These are phyloP conservation scores for Orius insidiosus DNA, from an alignment of 1,140 invertebrate species.

Conservation along the genomic window DNA sequence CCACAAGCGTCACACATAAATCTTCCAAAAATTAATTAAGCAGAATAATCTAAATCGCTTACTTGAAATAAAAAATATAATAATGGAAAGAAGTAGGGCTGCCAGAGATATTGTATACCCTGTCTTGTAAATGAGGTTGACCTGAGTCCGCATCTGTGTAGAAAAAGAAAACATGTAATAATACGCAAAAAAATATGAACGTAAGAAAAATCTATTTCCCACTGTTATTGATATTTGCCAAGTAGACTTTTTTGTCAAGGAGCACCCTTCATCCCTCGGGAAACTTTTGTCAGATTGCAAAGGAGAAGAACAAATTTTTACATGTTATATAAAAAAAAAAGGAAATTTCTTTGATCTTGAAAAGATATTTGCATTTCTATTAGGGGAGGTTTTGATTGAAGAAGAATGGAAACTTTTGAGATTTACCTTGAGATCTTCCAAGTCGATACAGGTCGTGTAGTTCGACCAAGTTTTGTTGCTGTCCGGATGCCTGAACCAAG, in stretches of 20 bases:
- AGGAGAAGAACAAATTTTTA: too few relatives aligned
- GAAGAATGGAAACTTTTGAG: not conserved
- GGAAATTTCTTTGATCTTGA: too few relatives aligned
- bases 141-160: slow-evolving; percentile 45
- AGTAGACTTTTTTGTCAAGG: not conserved
- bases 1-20: not conserved
- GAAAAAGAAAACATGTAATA: not conserved
- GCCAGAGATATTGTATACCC: slow-evolving; percentile 74
- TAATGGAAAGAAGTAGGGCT: slow-evolving; percentile 62
- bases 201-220: not conserved
- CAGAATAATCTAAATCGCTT: slow-evolving; percentile 26
- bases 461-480: slow-evolving; percentile 65
- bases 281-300: too few relatives aligned
- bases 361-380: not conserved
- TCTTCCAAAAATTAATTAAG: not conserved
- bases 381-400: not conserved
- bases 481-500: slow-evolving; percentile 38
- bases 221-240: slow-evolving; percentile 1
- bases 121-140: slow-evolving; percentile 62
- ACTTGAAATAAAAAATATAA: slow-evolving; percentile 78
- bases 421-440: slow-evolving; percentile 51
- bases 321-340: too few relatives aligned
- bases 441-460: slow-evolving; percentile 72
- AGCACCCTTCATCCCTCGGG: too few relatives aligned
- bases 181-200: not conserved